Evolutionary conservation across 2,888 invertebrate species (phyloP).

Genomic region (Cataglyphis livida): DNA sequence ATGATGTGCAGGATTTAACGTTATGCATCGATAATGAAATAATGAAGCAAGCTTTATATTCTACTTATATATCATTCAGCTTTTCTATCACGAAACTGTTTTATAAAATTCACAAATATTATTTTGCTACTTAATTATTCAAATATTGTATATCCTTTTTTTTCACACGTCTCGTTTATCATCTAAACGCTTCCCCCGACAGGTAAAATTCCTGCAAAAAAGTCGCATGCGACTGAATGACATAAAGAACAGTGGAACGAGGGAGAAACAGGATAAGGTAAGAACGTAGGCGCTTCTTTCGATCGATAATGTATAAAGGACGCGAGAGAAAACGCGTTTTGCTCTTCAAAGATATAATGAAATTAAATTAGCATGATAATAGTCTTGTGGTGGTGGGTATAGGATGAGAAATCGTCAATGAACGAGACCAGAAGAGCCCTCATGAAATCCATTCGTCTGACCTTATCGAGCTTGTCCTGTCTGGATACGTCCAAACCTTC

Average conservation of each 20-base stretch:
- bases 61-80: neutral
- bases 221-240: slow-evolving; percentile 87
- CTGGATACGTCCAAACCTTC: slow-evolving; percentile 78
- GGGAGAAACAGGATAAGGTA: slow-evolving; percentile 61
- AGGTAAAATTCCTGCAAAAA: slow-evolving; percentile 87
- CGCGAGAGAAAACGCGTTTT: slow-evolving; percentile 3
- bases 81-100: neutral
- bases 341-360: slow-evolving; percentile 48
- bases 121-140: neutral
- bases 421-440: slow-evolving; percentile 78
- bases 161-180: neutral
- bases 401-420: slow-evolving; percentile 78
- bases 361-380: slow-evolving; percentile 63
- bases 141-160: neutral
- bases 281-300: slow-evolving; percentile 3
- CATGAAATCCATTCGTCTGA: slow-evolving; percentile 79
- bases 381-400: slow-evolving; percentile 79
- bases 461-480: slow-evolving; percentile 81
- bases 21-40: neutral
- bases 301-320: neutral
- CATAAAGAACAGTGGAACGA: slow-evolving; percentile 85
- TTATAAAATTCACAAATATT: neutral
- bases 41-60: neutral
- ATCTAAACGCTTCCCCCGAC: slow-evolving; percentile 42
- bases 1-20: neutral